These are phyloP conservation scores for Ondatra zibethicus DNA, from an alignment of 2,113 vertebrate species.

Conservation along the genomic window DNA sequence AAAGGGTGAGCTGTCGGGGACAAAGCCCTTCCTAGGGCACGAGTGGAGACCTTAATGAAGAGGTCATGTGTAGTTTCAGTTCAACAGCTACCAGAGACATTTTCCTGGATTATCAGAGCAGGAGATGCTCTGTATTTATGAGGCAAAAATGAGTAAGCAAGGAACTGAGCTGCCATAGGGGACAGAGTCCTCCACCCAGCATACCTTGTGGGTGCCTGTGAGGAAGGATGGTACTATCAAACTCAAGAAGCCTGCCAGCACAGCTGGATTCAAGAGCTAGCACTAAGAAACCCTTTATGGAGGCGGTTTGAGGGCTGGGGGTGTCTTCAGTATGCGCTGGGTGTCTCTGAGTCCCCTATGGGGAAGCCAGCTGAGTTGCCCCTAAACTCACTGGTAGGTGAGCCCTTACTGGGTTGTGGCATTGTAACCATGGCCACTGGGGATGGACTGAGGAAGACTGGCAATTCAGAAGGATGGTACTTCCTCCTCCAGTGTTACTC, in stretches of 20 bases:
- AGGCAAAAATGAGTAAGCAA: neutral
- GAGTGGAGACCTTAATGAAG: neutral
- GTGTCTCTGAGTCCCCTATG: neutral
- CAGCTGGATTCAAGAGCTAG: neutral
- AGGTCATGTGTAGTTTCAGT: neutral
- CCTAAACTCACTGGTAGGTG: neutral
- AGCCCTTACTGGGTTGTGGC: neutral
- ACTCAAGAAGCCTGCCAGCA: neutral
- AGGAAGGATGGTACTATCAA: neutral
- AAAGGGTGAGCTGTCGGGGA: neutral
- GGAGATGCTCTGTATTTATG: neutral
- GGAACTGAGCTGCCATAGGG: neutral
- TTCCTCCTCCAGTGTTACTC: neutral
- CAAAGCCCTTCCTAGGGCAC: neutral
- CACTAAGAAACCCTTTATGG: neutral
- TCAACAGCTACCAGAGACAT: neutral
- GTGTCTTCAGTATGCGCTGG: neutral
- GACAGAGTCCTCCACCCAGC: neutral
- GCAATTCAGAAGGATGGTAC: neutral
- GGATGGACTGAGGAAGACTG: neutral
- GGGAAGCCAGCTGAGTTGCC: neutral
- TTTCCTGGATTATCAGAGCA: neutral
- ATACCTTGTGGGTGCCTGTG: neutral
- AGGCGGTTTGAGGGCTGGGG: neutral
- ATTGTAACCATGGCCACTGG: neutral